Evolutionary conservation across 2,888 invertebrate species (phyloP).

Genomic region (Sinelater perroti): DNA sequence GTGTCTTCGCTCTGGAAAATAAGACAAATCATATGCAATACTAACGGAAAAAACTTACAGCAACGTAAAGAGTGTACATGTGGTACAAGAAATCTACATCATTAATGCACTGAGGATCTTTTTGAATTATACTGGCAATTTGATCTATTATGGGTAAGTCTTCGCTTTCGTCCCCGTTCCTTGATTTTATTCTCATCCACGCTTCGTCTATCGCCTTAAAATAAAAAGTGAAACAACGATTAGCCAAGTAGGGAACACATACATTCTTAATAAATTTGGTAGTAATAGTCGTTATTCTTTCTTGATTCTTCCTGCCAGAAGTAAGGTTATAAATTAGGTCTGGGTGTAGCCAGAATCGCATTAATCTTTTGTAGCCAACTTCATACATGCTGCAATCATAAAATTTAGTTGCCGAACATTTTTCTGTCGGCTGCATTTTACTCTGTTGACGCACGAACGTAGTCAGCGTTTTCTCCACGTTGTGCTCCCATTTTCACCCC

Average conservation of each 20-base stretch:
- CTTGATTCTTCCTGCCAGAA: slow-evolving; percentile 16
- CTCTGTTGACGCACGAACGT: slow-evolving; percentile 10
- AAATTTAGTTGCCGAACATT: background rate
- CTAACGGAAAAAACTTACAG: slow-evolving; percentile 44
- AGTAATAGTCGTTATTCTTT: slow-evolving; percentile 4
- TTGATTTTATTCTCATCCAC: slow-evolving; percentile 7
- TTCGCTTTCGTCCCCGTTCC: background rate
- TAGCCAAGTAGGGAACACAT: too few relatives aligned
- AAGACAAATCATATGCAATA: background rate
- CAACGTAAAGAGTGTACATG: slow-evolving; percentile 46
- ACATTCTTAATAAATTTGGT: slow-evolving; percentile 23
- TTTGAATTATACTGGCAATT: slow-evolving; percentile 42
- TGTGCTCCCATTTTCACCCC: slow-evolving; percentile 26
- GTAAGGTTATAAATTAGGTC: slow-evolving; percentile 29
- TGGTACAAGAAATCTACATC: slow-evolving; percentile 45
- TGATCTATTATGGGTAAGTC: slow-evolving; percentile 43
- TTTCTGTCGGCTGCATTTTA: too few relatives aligned
- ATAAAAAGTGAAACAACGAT: too few relatives aligned
- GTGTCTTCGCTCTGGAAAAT: slow-evolving; percentile 53
- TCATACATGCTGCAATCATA: slow-evolving; percentile 24
- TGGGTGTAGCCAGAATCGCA: slow-evolving; percentile 35
- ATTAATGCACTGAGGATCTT: slow-evolving; percentile 42
- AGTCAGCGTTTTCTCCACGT: slow-evolving; percentile 17
- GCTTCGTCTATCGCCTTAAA: slow-evolving; percentile 8
- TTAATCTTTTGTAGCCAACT: slow-evolving; percentile 21